A percentile compares a stretch with the other conserved stretches of the same genome.
These are phyloP conservation scores for Sminthopsis crassicaudata DNA, from an alignment of 2,113 vertebrate genomes.

Conservation along the genomic window DNA sequence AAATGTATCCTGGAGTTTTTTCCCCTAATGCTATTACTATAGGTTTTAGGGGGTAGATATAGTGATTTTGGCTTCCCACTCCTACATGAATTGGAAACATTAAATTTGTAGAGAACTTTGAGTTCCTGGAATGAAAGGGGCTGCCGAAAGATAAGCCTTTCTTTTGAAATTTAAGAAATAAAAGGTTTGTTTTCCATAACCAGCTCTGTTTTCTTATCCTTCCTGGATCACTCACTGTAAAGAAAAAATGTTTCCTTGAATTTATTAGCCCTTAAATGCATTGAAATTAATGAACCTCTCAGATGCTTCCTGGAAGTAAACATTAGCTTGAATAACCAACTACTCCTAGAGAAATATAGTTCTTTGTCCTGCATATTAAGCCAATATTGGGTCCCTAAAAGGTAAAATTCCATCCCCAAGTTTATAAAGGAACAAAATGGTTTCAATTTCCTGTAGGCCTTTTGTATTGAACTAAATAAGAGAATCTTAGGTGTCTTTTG, in stretches of 20 bases:
- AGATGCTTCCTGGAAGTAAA: neutral
- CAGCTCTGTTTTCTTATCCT: neutral
- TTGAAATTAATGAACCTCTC: neutral
- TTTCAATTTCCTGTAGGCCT: neutral
- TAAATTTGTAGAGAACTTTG: neutral
- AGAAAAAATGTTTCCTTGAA: neutral
- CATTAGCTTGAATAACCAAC: neutral
- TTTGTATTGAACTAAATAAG: neutral
- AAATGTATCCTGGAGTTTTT: neutral
- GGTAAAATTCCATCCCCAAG: neutral
- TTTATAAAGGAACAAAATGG: neutral
- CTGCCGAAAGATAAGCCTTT: neutral
- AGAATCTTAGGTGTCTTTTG: neutral
- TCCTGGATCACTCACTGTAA: neutral
- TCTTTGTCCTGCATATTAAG: neutral
- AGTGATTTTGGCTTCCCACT: neutral
- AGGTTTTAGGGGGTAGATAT: neutral
- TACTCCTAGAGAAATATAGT: neutral
- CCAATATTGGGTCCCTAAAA: conserved; percentile 16
- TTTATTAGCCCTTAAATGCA: neutral
- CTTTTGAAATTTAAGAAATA: conserved; percentile 1
- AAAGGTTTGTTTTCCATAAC: conserved; percentile 8
- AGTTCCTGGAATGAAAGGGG: neutral
- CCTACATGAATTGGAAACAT: neutral
- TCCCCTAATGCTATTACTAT: neutral